These are phyloP conservation scores for Eudemis profundana DNA, from an alignment of 2,888 invertebrate genomes.

Conservation along the genomic window DNA sequence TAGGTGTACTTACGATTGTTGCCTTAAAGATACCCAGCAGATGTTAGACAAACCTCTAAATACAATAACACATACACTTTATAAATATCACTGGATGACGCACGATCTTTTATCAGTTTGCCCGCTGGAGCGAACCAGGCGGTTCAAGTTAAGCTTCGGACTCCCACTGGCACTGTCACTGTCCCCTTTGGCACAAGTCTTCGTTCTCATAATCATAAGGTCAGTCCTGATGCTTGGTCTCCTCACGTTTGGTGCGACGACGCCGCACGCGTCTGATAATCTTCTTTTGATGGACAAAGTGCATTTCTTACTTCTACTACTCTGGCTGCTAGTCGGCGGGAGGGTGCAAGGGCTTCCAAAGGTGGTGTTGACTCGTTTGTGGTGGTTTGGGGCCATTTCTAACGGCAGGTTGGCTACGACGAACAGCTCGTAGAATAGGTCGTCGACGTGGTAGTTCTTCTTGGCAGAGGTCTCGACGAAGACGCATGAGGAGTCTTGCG, in stretches of 20 bases:
- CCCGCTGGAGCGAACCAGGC: constrained; percentile 75
- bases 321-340: constrained; percentile 88
- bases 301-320: constrained; percentile 89
- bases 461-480: constrained; percentile 94
- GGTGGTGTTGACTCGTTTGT: constrained; percentile 91
- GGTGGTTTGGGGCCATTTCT: constrained; percentile 96
- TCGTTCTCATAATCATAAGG: constrained; percentile 94
- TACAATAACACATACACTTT: constrained; percentile 19
- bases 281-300: constrained; percentile 93
- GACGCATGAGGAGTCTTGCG: constrained; percentile 90
- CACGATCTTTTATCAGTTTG: constrained; percentile 80
- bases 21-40: background rate
- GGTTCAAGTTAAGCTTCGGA: constrained; percentile 79
- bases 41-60: background rate
- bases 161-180: constrained; percentile 86
- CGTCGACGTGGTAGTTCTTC: constrained; percentile 92
- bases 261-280: constrained; percentile 94
- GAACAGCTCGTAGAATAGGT: constrained; percentile 93
- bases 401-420: constrained; percentile 92
- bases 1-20: background rate
- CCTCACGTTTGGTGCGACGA: constrained; percentile 94
- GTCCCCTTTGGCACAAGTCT: constrained; percentile 90
- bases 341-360: constrained; percentile 91
- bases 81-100: constrained; percentile 77
- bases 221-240: constrained; percentile 95